Conservation (phyloP, 2,113 vertebrate genomes). For the Zapornia atra region DNA sequence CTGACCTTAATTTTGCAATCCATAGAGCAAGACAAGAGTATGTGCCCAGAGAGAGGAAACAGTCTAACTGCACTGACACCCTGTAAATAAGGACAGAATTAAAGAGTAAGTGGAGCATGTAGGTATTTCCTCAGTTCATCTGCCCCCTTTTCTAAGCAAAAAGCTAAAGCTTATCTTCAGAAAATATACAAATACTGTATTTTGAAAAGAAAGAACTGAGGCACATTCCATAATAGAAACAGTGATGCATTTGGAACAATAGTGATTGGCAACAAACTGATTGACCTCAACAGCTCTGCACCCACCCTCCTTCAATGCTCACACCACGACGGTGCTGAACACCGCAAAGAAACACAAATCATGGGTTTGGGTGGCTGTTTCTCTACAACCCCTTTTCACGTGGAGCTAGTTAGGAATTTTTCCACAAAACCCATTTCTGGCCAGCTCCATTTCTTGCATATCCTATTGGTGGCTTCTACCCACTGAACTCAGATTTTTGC, state of each 20-base stretch:
- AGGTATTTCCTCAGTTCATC: neutral
- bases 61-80: conserved; percentile 96
- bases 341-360: conserved; percentile 4
- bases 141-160: neutral
- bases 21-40: conserved; percentile 94
- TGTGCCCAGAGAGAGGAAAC: conserved; percentile 93
- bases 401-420: neutral
- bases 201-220: neutral
- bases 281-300: neutral
- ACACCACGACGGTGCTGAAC: neutral
- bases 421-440: neutral
- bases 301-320: neutral
- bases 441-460: neutral
- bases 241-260: neutral
- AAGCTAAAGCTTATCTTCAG: neutral
- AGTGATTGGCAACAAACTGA: neutral
- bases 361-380: neutral
- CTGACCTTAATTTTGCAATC: conserved; percentile 98
- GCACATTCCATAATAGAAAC: neutral
- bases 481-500: neutral
- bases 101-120: neutral
- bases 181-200: neutral
- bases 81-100: conserved; percentile 68
- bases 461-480: neutral
- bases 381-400: neutral